Percentiles rank a stretch among this genome's conserved stretches.
phyloP scores from a whole-genome alignment of 2,888 invertebrate genomes.

The Philhelius pedissequus region DNA sequence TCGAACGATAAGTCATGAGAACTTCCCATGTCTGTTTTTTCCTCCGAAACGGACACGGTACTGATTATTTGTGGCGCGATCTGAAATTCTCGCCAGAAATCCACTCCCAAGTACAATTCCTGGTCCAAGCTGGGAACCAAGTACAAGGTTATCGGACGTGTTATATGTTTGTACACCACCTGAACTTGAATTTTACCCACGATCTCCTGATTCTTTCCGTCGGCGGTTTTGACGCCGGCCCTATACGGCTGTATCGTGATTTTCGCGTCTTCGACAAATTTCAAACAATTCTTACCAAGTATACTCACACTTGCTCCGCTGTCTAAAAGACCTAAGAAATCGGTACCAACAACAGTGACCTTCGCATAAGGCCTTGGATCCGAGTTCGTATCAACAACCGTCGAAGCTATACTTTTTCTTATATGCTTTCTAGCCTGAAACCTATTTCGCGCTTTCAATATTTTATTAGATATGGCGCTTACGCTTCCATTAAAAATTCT shows the following conservation, averaged over 20 bases:
- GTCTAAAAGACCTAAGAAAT: constrained; percentile 16
- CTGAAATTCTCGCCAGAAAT: constrained; percentile 40
- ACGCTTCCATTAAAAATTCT: neutral
- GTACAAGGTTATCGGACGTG: neutral
- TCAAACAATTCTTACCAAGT: neutral
- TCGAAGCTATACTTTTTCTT: neutral
- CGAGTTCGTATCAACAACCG: neutral
- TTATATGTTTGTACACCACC: neutral
- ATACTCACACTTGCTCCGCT: constrained; percentile 14
- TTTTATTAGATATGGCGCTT: neutral
- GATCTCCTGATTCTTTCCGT: neutral
- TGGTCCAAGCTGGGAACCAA: constrained; percentile 31
- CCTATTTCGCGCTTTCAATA: neutral
- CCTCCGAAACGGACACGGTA: neutral
- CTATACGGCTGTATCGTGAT: neutral
- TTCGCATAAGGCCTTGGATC: neutral
- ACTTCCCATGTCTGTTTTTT: neutral
- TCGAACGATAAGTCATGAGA: neutral
- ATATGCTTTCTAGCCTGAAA: neutral
- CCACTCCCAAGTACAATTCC: constrained; percentile 37
- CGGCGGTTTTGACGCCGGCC: constrained; percentile 15
- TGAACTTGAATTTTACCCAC: neutral
- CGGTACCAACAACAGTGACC: neutral
- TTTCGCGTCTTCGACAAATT: neutral
- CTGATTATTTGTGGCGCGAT: constrained; percentile 14